A percentile compares a stretch with the other conserved stretches of the same genome.
phyloP scores from a whole-genome alignment of 2,888 invertebrate genomes.

The Bombylius discolor region DNA sequence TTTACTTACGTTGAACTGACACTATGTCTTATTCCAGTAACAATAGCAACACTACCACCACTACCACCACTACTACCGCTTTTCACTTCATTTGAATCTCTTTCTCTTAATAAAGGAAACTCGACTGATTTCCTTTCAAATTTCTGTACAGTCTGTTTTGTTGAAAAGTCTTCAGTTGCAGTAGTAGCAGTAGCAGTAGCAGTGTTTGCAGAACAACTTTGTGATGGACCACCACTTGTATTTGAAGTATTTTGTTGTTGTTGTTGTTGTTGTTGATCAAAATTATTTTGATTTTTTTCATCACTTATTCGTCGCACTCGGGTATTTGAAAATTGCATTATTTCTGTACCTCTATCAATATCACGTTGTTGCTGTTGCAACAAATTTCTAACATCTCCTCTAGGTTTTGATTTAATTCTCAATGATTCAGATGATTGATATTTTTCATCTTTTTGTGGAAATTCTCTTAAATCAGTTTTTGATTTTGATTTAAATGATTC shows the following conservation, averaged over 20 bases:
- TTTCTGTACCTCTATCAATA: slow-evolving; percentile 14
- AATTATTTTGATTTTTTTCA: slow-evolving; percentile 36
- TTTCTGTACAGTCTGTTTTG: slow-evolving; percentile 23
- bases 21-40: slow-evolving; percentile 15
- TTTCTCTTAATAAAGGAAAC: slow-evolving; percentile 16
- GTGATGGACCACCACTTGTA: not conserved
- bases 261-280: slow-evolving; percentile 13
- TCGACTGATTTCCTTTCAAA: slow-evolving; percentile 28
- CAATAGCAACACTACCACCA: not conserved
- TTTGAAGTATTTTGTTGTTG: slow-evolving; percentile 2
- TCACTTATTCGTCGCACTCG: slow-evolving; percentile 33
- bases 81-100: slow-evolving; percentile 22
- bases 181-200: slow-evolving; percentile 12
- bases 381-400: slow-evolving; percentile 28
- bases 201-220: slow-evolving; percentile 7
- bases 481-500: slow-evolving; percentile 56
- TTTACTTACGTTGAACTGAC: slow-evolving; percentile 26
- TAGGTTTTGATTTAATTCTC: slow-evolving; percentile 34
- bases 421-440: slow-evolving; percentile 28
- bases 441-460: slow-evolving; percentile 24
- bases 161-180: slow-evolving; percentile 19
- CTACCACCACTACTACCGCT: slow-evolving; percentile 12
- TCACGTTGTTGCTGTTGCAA: slow-evolving; percentile 20
- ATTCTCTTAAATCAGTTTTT: slow-evolving; percentile 31
- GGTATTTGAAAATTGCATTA: slow-evolving; percentile 4